Conservation (phyloP, 2,113 vertebrate genomes). For the Poecile atricapillus region DNA sequence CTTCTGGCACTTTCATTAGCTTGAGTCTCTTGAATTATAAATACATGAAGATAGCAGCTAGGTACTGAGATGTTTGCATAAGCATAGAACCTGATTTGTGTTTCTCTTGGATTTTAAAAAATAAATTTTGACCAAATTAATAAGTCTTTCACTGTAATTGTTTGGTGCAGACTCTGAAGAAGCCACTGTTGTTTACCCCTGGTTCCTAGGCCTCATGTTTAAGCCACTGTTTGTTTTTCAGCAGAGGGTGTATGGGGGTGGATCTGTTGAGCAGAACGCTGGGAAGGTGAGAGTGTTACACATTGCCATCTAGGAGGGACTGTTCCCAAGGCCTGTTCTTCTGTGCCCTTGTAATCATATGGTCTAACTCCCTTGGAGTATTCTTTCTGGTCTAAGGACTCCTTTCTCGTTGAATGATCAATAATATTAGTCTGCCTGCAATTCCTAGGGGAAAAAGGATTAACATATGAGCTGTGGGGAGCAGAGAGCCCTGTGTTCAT, state of each 20-base stretch:
- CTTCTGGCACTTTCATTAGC: background rate
- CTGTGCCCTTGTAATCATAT: fast-evolving
- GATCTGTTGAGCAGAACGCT: fast-evolving
- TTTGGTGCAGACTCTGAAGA: background rate
- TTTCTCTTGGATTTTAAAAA: background rate
- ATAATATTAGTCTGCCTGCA: background rate
- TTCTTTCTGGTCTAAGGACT: background rate
- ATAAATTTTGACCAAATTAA: background rate
- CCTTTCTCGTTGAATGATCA: background rate
- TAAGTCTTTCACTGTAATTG: background rate
- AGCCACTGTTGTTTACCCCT: background rate
- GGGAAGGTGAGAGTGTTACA: background rate
- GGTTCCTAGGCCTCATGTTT: background rate
- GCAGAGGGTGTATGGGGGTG: no score
- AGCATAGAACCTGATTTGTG: background rate
- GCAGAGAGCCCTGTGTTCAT: background rate
- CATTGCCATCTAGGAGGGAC: background rate
- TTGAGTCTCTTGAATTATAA: background rate
- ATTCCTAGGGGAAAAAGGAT: background rate
- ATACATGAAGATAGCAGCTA: background rate
- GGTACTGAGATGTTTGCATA: background rate
- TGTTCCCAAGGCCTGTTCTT: background rate
- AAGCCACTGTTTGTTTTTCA: background rate
- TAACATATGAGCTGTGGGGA: background rate
- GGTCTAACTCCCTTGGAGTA: background rate